These are phyloP conservation scores for Chloromyia formosa DNA, from an alignment of 2,888 invertebrate genomes.

Conservation along the genomic window DNA sequence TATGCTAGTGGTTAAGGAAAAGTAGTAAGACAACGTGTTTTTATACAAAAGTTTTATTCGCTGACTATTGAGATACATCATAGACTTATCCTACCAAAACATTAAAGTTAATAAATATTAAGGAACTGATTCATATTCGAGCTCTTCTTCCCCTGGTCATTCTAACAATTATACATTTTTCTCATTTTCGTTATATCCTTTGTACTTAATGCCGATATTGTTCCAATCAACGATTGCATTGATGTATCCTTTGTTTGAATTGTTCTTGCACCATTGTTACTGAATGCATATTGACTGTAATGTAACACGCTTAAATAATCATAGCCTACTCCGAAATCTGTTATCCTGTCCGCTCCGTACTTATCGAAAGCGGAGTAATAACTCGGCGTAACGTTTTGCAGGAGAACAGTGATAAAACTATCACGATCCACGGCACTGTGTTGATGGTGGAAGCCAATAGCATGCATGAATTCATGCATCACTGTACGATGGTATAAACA, in stretches of 20 bases:
- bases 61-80: too few species aligned
- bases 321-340: slow-evolving; percentile 74
- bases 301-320: slow-evolving; percentile 85
- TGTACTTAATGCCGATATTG: slow-evolving; percentile 73
- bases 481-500: slow-evolving; percentile 67
- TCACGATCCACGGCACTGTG: slow-evolving; percentile 81
- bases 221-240: slow-evolving; percentile 67
- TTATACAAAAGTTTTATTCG: too few species aligned
- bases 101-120: background rate
- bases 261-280: slow-evolving; percentile 73
- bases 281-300: slow-evolving; percentile 77
- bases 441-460: slow-evolving; percentile 81
- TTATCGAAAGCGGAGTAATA: slow-evolving; percentile 75
- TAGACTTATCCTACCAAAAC: background rate
- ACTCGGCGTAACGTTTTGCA: slow-evolving; percentile 65
- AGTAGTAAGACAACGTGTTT: too few species aligned
- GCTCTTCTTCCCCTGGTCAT: background rate
- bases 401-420: slow-evolving; percentile 70
- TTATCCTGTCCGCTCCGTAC: slow-evolving; percentile 66
- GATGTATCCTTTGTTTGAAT: slow-evolving; percentile 67
- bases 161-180: slow-evolving; percentile 67
- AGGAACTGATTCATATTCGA: background rate
- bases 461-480: slow-evolving; percentile 81
- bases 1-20: too few species aligned
- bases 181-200: slow-evolving; percentile 74